Base-by-base conservation (phyloP, 1,140 invertebrate genomes). In the Aphidius gifuensis region DNA sequence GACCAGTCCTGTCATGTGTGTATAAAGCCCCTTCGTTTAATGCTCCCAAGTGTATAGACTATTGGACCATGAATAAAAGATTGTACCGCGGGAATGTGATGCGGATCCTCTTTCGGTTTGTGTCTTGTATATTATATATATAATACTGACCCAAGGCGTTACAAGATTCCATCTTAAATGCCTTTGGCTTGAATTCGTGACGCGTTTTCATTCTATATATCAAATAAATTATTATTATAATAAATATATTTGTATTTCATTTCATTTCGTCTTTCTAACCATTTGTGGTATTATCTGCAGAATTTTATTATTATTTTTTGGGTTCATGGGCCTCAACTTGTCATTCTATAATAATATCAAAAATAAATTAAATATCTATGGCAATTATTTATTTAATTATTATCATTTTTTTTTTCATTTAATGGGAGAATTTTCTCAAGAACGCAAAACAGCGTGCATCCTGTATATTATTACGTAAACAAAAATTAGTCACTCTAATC, bases 61-160 rank as follows among this genome's bases (percentile, higher is more conserved):
- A 58, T 58, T 58, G 46, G 57, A 39, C 45, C 45, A 58, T 53
- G 48, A 60, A 60, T 53, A 49, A 60, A 60, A 48, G 58, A 60
- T 60, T 48, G 45, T 40, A 39, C 39, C 23, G 48, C 40, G 48
- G 40, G 38, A 53, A 44, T 49, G 23, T 49, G 42, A 60, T 53
- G 39, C 5, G 42, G 42, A 23, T 60, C 39, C 58, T 23, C 39
- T 23, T 48, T 9, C 16, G 45, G 40, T n/a, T 49, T n/a, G 6
- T 6, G 47, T 21, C 23, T 32, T 32, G 23, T 32, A 32, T 32
- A 32, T 32, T 32, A 32, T 32, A 32, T 32, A 4, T 32, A 32
- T 32, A 32, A 55, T 55, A 55, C 53, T 32, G 23, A 32, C 23
- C 23, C 23, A 32, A 55, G 40, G 53, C 53, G 39, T 55, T 55